phyloP scores from a whole-genome alignment of 2,797 vertebrate genomes.

The Onychomys torridus region DNA sequence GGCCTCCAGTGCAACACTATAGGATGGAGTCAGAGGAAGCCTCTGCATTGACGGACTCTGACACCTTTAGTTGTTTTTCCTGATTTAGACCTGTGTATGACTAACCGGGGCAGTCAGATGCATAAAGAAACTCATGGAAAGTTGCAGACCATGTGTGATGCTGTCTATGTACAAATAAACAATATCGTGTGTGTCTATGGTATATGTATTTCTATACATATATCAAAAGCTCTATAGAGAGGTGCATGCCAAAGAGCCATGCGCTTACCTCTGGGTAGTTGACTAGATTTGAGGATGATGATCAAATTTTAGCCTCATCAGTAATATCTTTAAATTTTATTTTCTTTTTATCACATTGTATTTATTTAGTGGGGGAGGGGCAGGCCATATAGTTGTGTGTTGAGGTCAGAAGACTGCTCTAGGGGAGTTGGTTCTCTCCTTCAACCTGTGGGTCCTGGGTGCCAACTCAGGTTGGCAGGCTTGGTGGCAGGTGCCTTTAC shows the following conservation, averaged over 20 bases:
- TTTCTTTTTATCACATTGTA: not conserved
- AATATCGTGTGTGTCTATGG: not conserved
- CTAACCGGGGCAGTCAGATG: not conserved
- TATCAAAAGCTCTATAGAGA: not conserved
- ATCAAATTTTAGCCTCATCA: not conserved
- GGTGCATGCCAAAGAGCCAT: not conserved
- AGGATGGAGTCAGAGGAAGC: not conserved
- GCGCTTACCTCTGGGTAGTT: not conserved
- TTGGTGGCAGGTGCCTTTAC: not conserved
- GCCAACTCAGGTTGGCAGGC: not conserved
- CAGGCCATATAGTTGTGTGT: not conserved
- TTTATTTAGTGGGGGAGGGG: not conserved
- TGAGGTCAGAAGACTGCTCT: not conserved
- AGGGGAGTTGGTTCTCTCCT: not conserved
- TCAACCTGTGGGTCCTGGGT: not conserved
- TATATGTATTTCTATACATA: no score
- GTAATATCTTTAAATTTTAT: not conserved
- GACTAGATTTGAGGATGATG: not conserved
- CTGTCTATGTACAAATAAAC: not conserved
- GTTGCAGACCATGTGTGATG: not conserved
- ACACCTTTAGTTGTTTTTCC: no score
- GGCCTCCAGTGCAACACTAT: not conserved
- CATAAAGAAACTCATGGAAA: not conserved
- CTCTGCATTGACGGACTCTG: not conserved
- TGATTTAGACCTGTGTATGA: not conserved